Evolutionary conservation across 2,888 invertebrate genomes (phyloP).

Genomic region (Onchidella celtica): DNA sequence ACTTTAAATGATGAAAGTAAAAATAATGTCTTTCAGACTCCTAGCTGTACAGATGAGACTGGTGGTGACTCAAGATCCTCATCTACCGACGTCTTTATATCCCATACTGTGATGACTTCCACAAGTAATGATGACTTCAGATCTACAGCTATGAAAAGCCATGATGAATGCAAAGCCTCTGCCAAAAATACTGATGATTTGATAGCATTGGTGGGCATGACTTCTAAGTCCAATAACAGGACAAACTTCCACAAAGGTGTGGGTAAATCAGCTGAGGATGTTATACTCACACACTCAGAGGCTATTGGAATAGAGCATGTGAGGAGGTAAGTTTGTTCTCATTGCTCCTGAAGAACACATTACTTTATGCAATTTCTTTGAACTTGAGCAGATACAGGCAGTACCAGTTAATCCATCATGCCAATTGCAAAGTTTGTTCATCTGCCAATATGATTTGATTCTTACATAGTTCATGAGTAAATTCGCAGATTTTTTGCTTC

Average conservation of each 20-base stretch:
- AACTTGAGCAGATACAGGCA: neutral
- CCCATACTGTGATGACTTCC: slow-evolving; percentile 13
- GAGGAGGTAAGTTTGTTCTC: neutral
- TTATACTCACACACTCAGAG: neutral
- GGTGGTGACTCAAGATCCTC: neutral
- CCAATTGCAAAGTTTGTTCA: too few species aligned
- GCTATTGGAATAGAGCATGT: slow-evolving; percentile 14
- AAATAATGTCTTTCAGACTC: neutral
- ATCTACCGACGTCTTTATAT: slow-evolving; percentile 5
- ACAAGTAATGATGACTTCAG: slow-evolving; percentile 11
- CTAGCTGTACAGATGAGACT: neutral
- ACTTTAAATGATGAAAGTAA: too few species aligned
- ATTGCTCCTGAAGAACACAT: neutral
- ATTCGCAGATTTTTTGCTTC: neutral
- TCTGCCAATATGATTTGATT: too few species aligned
- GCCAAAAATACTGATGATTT: slow-evolving; percentile 36
- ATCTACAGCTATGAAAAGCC: slow-evolving; percentile 2
- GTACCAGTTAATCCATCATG: too few species aligned
- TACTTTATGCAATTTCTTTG: neutral
- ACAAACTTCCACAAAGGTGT: neutral
- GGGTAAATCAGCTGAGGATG: neutral
- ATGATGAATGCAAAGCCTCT: slow-evolving; percentile 15
- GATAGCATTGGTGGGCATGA: slow-evolving; percentile 39
- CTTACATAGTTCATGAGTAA: neutral
- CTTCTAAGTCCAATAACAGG: slow-evolving; percentile 17